Base-by-base conservation (phyloP, 2,888 invertebrate species). In the Quadroppia sp. region DNA sequence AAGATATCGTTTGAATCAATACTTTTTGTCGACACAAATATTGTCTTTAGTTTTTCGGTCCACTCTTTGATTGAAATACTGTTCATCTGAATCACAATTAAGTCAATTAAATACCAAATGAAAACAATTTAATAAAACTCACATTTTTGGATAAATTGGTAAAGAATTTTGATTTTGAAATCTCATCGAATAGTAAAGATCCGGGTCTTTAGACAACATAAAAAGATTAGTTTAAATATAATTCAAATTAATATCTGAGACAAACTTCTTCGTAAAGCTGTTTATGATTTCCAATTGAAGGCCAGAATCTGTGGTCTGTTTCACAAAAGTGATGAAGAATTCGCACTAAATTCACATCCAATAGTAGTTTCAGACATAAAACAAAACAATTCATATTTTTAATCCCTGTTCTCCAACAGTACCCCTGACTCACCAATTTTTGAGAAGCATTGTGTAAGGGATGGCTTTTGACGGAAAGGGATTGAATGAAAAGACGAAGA, bases 121-220 rank as follows among this genome's bases (percentile, higher is more conserved):
- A 3, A 28, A 61, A 48, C 48, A 48, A 48, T 48, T 48, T 23
- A 53, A 28, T 64, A 28, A 36, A 36, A 15, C 73, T 40, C 28
- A 73, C 67, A 71, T 45, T 70, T 73, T 69, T 73, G 9, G 50
- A 59, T 15, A 74, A 36, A 48, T 48, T 28, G n/a, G 1, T 20
- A 25, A 74, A 74, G 20, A 74, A 53, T 23, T 74, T 74, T n/a
- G 71, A 36, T 61, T 72, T 73, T 11, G 74, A 71, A 20, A 74
- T 42, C 1, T 53, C 71, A 28, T 74, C 74, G 23, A 74, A 74
- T 17, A 56, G 40, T n/a, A 74, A 53, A 32, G 74, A 74, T 28
- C 74, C 74, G 20, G 74, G 74, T 45, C 48, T 69, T 50, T 45
- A 15, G 28, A n/a, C 6, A 32, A 4, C 2, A 32, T 9, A 25